A percentile compares a stretch with the other conserved stretches of the same genome.
Conservation (phyloP, 2,797 vertebrate genomes). For the Enteromius viviparus region DNA sequence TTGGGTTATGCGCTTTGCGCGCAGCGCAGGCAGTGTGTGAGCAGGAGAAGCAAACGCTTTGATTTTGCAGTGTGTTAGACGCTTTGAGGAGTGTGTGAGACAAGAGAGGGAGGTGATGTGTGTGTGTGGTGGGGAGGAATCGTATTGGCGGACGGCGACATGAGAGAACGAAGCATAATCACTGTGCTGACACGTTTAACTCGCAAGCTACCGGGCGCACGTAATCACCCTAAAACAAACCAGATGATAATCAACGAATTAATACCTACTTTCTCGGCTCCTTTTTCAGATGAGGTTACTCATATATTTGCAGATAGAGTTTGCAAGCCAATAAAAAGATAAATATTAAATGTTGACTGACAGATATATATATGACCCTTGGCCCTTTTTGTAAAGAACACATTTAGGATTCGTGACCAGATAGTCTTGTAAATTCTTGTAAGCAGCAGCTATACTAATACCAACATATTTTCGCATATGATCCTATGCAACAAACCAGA, state of each 20-base stretch:
- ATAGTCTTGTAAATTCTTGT: not conserved
- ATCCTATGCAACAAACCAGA: slow-evolving; percentile 25
- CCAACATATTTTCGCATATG: slow-evolving; percentile 38
- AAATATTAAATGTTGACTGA: too few species aligned
- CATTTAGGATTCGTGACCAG: not conserved
- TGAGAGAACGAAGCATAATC: slow-evolving; percentile 73
- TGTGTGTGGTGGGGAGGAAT: slow-evolving; percentile 60
- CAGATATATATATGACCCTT: too few species aligned
- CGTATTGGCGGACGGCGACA: slow-evolving; percentile 80
- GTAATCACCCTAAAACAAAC: not conserved
- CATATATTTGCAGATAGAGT: not conserved
- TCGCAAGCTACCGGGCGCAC: slow-evolving; percentile 64
- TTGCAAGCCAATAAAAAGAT: not conserved
- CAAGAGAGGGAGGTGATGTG: slow-evolving; percentile 65
- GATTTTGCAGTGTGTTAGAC: slow-evolving; percentile 81
- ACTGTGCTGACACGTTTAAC: slow-evolving; percentile 81
- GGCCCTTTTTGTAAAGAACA: not conserved
- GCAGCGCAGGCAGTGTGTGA: slow-evolving; percentile 70
- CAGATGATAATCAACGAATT: not conserved
- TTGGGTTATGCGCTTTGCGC: slow-evolving; percentile 65
- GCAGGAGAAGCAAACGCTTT: slow-evolving; percentile 72
- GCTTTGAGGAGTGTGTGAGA: slow-evolving; percentile 71
- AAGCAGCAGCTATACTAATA: not conserved
- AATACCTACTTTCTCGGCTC: not conserved
- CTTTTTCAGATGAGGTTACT: not conserved